A percentile compares a stretch with the other conserved stretches of the same genome.
Conservation (phyloP, 2,797 vertebrate genomes). For the Psittacula echo region DNA sequence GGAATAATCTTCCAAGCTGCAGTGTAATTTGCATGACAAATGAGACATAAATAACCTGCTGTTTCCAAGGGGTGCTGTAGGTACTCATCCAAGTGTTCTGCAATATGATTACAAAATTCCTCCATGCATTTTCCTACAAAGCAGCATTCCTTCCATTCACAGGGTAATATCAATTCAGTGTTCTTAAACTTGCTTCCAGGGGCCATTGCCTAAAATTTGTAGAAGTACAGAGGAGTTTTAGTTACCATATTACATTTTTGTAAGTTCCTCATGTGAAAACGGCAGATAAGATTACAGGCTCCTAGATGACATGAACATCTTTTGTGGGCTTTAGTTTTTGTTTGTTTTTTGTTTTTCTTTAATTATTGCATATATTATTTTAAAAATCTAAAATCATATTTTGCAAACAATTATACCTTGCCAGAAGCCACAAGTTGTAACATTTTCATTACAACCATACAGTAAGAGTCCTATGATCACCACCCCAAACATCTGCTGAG, state of each 20-base stretch:
- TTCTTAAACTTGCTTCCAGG: slow-evolving; percentile 70
- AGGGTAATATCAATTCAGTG: slow-evolving; percentile 68
- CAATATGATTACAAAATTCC: slow-evolving; percentile 80
- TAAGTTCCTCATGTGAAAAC: background rate
- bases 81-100: slow-evolving; percentile 74
- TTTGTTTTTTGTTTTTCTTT: background rate
- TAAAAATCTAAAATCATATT: background rate
- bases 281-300: background rate
- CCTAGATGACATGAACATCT: fast-evolving
- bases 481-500: background rate
- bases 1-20: background rate
- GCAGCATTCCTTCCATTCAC: slow-evolving; percentile 77
- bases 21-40: background rate
- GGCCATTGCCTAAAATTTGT: slow-evolving; percentile 54
- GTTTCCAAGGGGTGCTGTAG: slow-evolving; percentile 61
- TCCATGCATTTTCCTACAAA: slow-evolving; percentile 76
- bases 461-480: background rate
- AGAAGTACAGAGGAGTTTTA: background rate
- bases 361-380: background rate
- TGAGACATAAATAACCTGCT: background rate
- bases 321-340: background rate
- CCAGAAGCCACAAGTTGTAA: background rate
- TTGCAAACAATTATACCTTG: background rate
- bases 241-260: background rate
- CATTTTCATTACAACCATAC: background rate